Conservation (phyloP, 1,140 invertebrate species). For the Rhagoletis pomonella region DNA sequence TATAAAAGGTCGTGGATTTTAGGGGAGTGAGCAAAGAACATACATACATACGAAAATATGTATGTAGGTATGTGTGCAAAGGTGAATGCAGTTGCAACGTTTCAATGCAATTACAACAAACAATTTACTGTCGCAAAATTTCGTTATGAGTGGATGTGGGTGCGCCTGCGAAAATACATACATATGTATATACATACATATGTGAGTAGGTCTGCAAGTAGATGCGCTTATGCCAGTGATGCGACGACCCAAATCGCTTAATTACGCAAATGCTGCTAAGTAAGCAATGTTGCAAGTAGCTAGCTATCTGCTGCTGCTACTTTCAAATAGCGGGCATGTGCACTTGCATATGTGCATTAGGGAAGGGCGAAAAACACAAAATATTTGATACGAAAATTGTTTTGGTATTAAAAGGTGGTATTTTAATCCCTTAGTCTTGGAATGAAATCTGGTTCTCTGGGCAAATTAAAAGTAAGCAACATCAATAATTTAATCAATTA, state of each 20-base stretch:
- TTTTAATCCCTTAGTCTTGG: too few species aligned
- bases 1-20: neutral
- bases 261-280: conserved; percentile 51
- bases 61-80: neutral
- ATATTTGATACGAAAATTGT: too few species aligned
- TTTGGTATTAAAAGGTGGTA: too few species aligned
- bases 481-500: too few species aligned
- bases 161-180: neutral
- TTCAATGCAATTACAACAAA: conserved; percentile 25
- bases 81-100: conserved; percentile 6
- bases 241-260: conserved; percentile 42
- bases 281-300: conserved; percentile 39
- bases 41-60: neutral
- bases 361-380: too few species aligned
- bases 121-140: neutral
- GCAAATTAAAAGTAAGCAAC: too few species aligned
- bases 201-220: neutral
- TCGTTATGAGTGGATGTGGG: neutral
- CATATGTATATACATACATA: too few species aligned
- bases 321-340: neutral
- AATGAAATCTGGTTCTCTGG: too few species aligned
- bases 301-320: neutral
- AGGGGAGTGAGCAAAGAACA: neutral
- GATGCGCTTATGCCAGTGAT: neutral
- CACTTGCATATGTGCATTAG: neutral